Evolutionary conservation across 37 sponge, comb jelly and placozoan species (phyloP).

Genomic region (Spongilla lacustris): DNA sequence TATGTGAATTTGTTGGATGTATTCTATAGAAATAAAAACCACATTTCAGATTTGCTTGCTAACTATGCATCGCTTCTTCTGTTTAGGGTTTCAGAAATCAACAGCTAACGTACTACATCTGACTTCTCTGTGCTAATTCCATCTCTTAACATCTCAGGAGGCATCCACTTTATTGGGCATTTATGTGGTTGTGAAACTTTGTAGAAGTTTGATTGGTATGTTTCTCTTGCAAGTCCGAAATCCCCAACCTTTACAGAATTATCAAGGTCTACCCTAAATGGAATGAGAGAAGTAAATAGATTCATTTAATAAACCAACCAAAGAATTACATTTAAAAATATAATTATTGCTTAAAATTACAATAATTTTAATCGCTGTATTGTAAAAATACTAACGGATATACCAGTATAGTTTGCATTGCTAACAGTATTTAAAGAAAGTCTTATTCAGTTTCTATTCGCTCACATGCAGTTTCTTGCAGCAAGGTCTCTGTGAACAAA

Average conservation of each 20-base stretch:
- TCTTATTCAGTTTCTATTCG: too few relatives aligned
- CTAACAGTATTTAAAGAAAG: too few relatives aligned
- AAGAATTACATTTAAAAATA: too few relatives aligned
- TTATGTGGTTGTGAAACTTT: not conserved
- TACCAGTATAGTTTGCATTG: too few relatives aligned
- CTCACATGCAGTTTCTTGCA: not conserved
- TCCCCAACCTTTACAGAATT: not conserved
- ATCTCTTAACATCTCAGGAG: not conserved
- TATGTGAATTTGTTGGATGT: too few relatives aligned
- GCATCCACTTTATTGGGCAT: not conserved
- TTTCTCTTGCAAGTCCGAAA: not conserved
- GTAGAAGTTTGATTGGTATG: not conserved
- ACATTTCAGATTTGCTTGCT: too few relatives aligned
- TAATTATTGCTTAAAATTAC: not conserved
- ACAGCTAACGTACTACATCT: not conserved
- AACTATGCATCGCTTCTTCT: not conserved
- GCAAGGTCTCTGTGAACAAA: not conserved
- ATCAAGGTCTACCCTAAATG: not conserved
- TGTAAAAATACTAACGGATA: too few relatives aligned
- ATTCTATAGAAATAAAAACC: too few relatives aligned
- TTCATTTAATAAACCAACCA: too few relatives aligned
- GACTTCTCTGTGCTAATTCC: not conserved
- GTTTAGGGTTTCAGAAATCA: too few relatives aligned
- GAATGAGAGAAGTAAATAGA: too few relatives aligned
- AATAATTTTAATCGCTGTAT: too few relatives aligned